Conservation (phyloP, 2,113 vertebrate species). For the Platichthys stellatus region DNA sequence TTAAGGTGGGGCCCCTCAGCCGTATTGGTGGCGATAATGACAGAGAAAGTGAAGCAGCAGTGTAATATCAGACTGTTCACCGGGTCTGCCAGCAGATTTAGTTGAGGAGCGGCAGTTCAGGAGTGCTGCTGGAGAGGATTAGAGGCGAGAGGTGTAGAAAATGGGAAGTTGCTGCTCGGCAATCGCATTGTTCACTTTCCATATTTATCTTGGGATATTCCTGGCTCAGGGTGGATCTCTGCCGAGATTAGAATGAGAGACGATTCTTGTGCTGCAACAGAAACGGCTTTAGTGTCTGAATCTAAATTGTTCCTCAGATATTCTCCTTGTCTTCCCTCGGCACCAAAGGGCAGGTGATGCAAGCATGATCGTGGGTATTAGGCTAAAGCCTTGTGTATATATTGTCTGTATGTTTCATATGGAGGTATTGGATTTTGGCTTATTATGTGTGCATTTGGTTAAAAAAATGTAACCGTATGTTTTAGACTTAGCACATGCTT, state of each 20-base stretch:
- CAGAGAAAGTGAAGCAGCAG: conserved; percentile 54
- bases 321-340: conserved; percentile 48
- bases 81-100: conserved; percentile 73
- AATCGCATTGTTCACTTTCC: conserved; percentile 84
- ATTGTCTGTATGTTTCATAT: conserved; percentile 23
- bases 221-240: conserved; percentile 83
- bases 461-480: conserved; percentile 12
- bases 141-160: conserved; percentile 76
- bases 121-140: conserved; percentile 80
- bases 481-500: conserved; percentile 18
- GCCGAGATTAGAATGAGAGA: conserved; percentile 83
- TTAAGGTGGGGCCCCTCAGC: conserved; percentile 55
- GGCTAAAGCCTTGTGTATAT: conserved; percentile 45
- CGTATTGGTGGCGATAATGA: conserved; percentile 61
- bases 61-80: conserved; percentile 70
- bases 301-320: conserved; percentile 76
- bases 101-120: conserved; percentile 75
- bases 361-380: conserved; percentile 56
- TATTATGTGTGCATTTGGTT: conserved; percentile 15
- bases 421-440: conserved; percentile 30
- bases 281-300: conserved; percentile 77
- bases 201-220: conserved; percentile 86
- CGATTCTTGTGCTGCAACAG: conserved; percentile 78
- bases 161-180: conserved; percentile 82
- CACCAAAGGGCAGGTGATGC: conserved; percentile 60